phyloP scores from a whole-genome alignment of 2,797 vertebrate species.

The Pelodytes ibericus region DNA sequence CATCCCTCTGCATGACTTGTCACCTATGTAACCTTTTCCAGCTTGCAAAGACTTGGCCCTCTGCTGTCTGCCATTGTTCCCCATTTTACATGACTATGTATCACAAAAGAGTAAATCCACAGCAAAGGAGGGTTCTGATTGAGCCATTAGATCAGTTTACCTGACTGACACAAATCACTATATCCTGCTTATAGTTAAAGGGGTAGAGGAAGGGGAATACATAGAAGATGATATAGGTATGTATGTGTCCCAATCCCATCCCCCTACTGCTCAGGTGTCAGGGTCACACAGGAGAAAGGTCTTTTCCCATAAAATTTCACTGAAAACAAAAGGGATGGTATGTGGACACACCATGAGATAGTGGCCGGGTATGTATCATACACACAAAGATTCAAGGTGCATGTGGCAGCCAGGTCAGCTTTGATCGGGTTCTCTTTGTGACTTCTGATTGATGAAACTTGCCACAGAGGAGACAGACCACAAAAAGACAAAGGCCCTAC shows the following conservation, averaged over 20 bases:
- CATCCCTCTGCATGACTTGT: slow-evolving; percentile 62
- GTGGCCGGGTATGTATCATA: slow-evolving; percentile 57
- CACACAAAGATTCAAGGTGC: slow-evolving; percentile 21
- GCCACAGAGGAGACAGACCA: background rate
- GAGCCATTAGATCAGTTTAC: slow-evolving; percentile 59
- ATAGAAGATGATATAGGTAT: slow-evolving; percentile 51
- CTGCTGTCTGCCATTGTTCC: slow-evolving; percentile 60
- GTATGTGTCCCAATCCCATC: background rate
- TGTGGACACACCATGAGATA: slow-evolving; percentile 53
- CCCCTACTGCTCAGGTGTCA: slow-evolving; percentile 19
- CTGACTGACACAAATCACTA: slow-evolving; percentile 61
- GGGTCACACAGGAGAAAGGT: slow-evolving; percentile 14
- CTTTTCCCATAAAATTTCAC: slow-evolving; percentile 33
- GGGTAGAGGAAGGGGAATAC: no score
- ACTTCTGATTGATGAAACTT: slow-evolving; percentile 4
- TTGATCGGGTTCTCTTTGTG: slow-evolving; percentile 41
- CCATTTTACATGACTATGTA: no score
- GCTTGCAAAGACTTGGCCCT: slow-evolving; percentile 55
- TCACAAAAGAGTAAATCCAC: background rate
- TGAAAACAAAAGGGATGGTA: slow-evolving; percentile 39
- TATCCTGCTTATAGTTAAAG: no score
- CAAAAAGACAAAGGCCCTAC: background rate
- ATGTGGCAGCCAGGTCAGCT: background rate
- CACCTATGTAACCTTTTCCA: slow-evolving; percentile 72
- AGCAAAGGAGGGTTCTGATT: slow-evolving; percentile 44